Evolutionary conservation across 2,797 vertebrate species (phyloP).

Genomic region (Eurystomus glaucurus): DNA sequence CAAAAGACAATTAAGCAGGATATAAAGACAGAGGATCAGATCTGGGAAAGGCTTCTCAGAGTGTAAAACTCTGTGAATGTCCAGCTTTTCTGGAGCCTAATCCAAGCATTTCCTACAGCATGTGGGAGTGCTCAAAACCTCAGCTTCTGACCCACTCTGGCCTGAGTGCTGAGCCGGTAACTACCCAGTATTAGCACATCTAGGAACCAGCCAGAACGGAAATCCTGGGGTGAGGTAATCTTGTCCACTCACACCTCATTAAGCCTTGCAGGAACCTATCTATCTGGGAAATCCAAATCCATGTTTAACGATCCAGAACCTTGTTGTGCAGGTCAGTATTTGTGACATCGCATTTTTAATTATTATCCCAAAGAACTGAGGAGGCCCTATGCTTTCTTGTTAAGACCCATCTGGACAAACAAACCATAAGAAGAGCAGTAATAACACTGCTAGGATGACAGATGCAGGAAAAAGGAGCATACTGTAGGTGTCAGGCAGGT

Average conservation of each 20-base stretch:
- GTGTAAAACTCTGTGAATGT: not conserved
- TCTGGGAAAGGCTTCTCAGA: not conserved
- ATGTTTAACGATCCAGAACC: not conserved
- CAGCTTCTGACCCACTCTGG: not conserved
- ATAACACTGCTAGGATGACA: not conserved
- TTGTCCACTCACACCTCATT: constrained; percentile 41
- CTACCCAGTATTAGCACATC: not conserved
- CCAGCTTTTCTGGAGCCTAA: not conserved
- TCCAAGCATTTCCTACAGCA: not conserved
- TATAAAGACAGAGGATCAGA: not conserved
- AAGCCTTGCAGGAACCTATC: not conserved
- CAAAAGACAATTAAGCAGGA: not conserved
- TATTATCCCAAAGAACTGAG: not conserved
- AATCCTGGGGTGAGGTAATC: constrained; percentile 38
- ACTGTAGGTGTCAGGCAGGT: constrained; percentile 6
- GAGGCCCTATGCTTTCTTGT: not conserved
- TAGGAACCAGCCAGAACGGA: not conserved
- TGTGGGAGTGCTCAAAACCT: not conserved
- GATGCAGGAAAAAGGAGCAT: not conserved
- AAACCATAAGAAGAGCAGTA: not conserved
- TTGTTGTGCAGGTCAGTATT: not conserved
- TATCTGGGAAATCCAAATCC: not conserved
- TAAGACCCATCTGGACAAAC: constrained; percentile 23
- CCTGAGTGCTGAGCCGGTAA: constrained; percentile 6
- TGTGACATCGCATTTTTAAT: constrained; percentile 17